Base-by-base conservation (phyloP, 2,797 vertebrate genomes). In the Myripristis jacobus region DNA sequence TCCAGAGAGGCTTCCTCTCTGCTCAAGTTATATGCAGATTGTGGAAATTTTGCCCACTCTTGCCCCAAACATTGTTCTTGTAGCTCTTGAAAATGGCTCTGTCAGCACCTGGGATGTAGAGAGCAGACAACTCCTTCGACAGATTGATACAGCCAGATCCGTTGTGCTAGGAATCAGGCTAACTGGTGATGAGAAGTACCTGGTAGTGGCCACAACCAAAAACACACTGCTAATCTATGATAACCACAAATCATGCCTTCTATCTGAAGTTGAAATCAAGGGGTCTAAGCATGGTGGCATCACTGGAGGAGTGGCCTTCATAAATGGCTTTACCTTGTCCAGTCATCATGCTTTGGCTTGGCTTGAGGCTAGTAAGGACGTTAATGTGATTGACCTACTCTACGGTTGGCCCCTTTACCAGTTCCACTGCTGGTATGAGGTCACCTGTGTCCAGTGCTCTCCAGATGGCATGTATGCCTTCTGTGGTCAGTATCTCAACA, bases 341-440 rank as follows among this genome's bases (percentile, higher is more conserved):
- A 94, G 94, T 73, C 97, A 96, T 80, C 98, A 99, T 34, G 96
- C 95, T 0, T 95, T 99, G 68, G 98, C 97, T 2, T 99, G 98
- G 98, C 94, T 99, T 22, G 98, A 99, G 83, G 97, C 97, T 75
- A 99, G 98, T 88, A 99, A 98, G 93, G 96, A 98, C 1, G 95
- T 99, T 77, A 98, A 96, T 13, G 97, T 99, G 55, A 98, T 99
- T 41, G 98, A 99, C 80, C 91, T 99, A 48, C 94, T 97, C 27
- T 99, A 99, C 0, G 97, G 98, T 1, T 99, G 98, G 98, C 98
- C 98, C 13, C 95, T 99, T 51, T 98, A 99, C 91, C 97, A 98
- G 82, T 99, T 99, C 87, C 98, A 98, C 82, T 99, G 98, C 90
- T 99, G 98, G 98, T 99, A 99, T 0, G 98, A 99, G 87, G 97